These are phyloP conservation scores for Drosophila imparisetae DNA, from an alignment of 2,888 invertebrate genomes.

Conservation along the genomic window DNA sequence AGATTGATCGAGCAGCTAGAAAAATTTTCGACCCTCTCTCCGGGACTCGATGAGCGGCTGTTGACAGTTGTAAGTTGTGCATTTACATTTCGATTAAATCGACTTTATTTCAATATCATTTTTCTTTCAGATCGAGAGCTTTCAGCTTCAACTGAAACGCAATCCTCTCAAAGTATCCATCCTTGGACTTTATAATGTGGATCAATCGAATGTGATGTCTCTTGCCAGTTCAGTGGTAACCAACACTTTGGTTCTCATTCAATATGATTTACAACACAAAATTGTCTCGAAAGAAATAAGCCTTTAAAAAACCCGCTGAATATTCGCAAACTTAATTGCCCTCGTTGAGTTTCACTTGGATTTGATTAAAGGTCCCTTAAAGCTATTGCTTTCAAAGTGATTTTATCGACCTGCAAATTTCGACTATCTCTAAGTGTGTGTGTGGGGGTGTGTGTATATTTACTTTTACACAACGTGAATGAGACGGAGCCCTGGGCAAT, in stretches of 20 bases:
- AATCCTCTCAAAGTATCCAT: slow-evolving; percentile 26
- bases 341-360: neutral
- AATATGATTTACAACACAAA: slow-evolving; percentile 29
- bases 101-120: neutral
- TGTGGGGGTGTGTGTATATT: slow-evolving; percentile 3
- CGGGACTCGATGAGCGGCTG: slow-evolving; percentile 5
- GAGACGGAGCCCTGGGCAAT: slow-evolving; percentile 51
- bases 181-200: slow-evolving; percentile 38
- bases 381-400: slow-evolving; percentile 31
- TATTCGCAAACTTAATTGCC: neutral
- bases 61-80: slow-evolving; percentile 11
- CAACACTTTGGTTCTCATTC: slow-evolving; percentile 54
- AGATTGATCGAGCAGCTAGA: neutral
- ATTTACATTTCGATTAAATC: neutral
- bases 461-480: slow-evolving; percentile 40
- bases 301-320: neutral
- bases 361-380: slow-evolving; percentile 23
- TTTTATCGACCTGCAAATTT: slow-evolving; percentile 42
- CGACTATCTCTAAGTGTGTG: slow-evolving; percentile 1
- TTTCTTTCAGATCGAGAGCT: slow-evolving; percentile 47
- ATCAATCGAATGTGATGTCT: slow-evolving; percentile 22
- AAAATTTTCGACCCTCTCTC: neutral
- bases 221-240: slow-evolving; percentile 48
- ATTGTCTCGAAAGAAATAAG: neutral
- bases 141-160: slow-evolving; percentile 47